Evolutionary conservation across 2,113 vertebrate genomes (phyloP).

Genomic region (Origma solitaria): DNA sequence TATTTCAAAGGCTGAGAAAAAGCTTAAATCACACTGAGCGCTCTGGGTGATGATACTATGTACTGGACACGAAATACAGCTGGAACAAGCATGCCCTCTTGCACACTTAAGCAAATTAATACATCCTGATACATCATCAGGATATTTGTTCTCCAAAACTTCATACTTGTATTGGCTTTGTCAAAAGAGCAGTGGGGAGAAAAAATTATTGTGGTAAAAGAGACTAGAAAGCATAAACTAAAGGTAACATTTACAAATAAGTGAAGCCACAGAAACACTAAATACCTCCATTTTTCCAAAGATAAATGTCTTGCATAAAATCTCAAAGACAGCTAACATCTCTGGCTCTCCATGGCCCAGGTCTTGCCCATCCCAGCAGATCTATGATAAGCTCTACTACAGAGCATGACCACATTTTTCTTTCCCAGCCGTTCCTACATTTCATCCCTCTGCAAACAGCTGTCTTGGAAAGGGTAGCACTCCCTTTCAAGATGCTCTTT

Average conservation of each 20-base stretch:
- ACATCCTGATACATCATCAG: not conserved
- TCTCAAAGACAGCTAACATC: not conserved
- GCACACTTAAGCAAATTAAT: not conserved
- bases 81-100: not conserved
- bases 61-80: not conserved
- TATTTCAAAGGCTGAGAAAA: not conserved
- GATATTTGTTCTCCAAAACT: not conserved
- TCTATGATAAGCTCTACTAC: not conserved
- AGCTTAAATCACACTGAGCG: not conserved
- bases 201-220: not conserved
- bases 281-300: not conserved
- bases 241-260: not conserved
- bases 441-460: not conserved
- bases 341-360: fast-evolving
- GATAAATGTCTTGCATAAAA: not conserved
- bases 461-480: not conserved
- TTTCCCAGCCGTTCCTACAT: not conserved
- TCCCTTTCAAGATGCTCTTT: not conserved
- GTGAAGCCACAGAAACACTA: not conserved
- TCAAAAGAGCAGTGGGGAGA: not conserved
- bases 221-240: not conserved
- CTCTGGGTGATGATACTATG: not conserved
- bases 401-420: not conserved
- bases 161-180: not conserved
- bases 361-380: not conserved